phyloP scores from a whole-genome alignment of 1,140 invertebrate species.

The Ips typographus region DNA sequence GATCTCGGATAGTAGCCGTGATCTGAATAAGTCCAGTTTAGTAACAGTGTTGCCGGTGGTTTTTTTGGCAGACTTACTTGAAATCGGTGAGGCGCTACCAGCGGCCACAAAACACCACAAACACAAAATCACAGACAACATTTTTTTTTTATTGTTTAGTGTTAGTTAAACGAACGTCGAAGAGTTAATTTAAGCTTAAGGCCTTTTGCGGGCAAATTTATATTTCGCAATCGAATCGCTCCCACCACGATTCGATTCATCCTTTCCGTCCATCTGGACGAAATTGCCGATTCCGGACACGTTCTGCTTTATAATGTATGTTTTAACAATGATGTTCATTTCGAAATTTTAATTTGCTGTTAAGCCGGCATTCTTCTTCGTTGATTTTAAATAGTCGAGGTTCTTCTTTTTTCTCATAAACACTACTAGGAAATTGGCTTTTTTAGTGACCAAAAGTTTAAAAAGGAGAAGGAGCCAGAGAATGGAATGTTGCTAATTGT shows the following conservation, averaged over 20 bases:
- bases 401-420: conserved; percentile 4
- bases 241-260: conserved; percentile 1
- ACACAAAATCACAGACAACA: conserved; percentile 18
- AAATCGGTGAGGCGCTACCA: conserved; percentile 18
- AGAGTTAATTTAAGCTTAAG: conserved; percentile 10
- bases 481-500: neutral
- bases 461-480: neutral
- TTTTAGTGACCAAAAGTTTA: neutral
- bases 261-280: neutral
- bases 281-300: conserved; percentile 22
- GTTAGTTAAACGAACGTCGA: neutral
- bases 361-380: neutral
- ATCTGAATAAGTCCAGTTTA: conserved; percentile 6
- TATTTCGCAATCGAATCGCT: conserved; percentile 25
- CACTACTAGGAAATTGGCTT: neutral
- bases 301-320: conserved; percentile 27
- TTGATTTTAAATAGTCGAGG: neutral
- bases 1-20: conserved; percentile 20
- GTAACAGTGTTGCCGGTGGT: neutral
- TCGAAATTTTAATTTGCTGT: conserved; percentile 16
- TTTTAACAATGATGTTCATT: conserved; percentile 22
- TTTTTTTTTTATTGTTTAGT: neutral
- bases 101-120: conserved; percentile 14
- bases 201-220: conserved; percentile 14
- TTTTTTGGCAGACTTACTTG: conserved; percentile 10